phyloP scores from a whole-genome alignment of 2,113 vertebrate species.

The Gallinago jamesoni region DNA sequence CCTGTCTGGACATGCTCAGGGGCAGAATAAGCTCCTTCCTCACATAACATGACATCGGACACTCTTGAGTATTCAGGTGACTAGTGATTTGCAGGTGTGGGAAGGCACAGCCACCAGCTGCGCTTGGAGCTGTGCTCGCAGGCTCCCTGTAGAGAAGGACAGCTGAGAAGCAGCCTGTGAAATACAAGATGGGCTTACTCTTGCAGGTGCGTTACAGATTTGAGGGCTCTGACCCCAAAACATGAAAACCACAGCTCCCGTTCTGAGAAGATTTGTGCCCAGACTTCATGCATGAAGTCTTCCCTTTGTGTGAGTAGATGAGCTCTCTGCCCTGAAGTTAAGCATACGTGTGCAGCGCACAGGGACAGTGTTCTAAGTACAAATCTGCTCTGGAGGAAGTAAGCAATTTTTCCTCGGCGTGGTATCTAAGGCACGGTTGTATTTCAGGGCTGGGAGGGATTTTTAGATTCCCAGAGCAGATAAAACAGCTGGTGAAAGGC shows the following conservation, averaged over 20 bases:
- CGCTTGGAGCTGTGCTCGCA: neutral
- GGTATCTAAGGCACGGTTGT: neutral
- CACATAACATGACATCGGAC: neutral
- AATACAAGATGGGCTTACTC: neutral
- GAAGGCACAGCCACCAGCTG: neutral
- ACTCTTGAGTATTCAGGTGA: neutral
- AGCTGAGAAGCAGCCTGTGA: neutral
- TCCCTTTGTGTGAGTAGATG: neutral
- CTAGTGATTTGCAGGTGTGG: neutral
- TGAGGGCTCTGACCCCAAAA: neutral
- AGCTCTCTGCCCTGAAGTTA: neutral
- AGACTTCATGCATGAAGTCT: neutral
- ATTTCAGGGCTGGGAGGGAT: neutral
- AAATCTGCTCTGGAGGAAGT: neutral
- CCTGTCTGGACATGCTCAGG: neutral
- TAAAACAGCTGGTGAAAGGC: neutral
- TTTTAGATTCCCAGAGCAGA: neutral
- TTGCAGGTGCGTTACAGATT: neutral
- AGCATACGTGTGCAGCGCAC: rapidly evolving
- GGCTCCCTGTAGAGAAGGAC: neutral
- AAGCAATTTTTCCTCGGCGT: neutral
- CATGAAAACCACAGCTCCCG: neutral
- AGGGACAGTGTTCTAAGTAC: neutral
- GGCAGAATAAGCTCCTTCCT: neutral
- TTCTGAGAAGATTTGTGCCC: neutral